Evolutionary conservation across 2,797 vertebrate genomes (phyloP), one percentile per base, ranked within the genome.

Genomic region (Megaceryle alcyon): DNA sequence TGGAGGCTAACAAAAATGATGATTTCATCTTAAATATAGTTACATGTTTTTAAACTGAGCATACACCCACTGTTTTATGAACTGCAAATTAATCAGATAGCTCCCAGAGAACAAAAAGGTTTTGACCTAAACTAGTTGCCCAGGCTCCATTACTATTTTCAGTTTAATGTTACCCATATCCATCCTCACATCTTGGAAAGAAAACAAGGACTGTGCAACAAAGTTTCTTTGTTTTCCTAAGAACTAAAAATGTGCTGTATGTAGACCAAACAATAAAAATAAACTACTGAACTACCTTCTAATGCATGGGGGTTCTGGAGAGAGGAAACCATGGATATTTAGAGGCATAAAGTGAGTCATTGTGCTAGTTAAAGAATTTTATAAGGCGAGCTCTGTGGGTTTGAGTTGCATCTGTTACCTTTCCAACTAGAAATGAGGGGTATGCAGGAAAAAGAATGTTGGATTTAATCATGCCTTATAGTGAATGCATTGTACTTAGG

Each of bases 241-340:
- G 95, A 96, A 97, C 96, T 97, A 98, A 98, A 98, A 97, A 97
- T 97, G 96, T 97, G 93, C 97, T 96, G 95, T 98, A 97, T 97
- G 97, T 98, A 98, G 97, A 97, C 95, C 97, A 98, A 98, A 98
- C 98, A 98, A 98, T 98, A 98, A 98, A 98, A 98, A 98, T 98
- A 98, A 98, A 98, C 97, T 97, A 96, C 97, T 91, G 96, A 97
- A 97, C 97, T 97, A 97, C 98, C 96, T 97, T 97, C 96, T 98
- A 97, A 98, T 97, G 96, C 97, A 97, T 95, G 94, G 97, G 96
- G 96, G 97, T 97, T 97, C 96, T 98, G 96, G 79, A 97, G 96
- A 97, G 96, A 98, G 97, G 97, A 98, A 98, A 97, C 97, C 95
- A 95, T 98, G 97, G 98, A 97, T 97, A 98, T 98, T 97, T 98